Evolutionary conservation across 2,113 vertebrate genomes (phyloP).

Genomic region (Leptobrachium ailaonicum): DNA sequence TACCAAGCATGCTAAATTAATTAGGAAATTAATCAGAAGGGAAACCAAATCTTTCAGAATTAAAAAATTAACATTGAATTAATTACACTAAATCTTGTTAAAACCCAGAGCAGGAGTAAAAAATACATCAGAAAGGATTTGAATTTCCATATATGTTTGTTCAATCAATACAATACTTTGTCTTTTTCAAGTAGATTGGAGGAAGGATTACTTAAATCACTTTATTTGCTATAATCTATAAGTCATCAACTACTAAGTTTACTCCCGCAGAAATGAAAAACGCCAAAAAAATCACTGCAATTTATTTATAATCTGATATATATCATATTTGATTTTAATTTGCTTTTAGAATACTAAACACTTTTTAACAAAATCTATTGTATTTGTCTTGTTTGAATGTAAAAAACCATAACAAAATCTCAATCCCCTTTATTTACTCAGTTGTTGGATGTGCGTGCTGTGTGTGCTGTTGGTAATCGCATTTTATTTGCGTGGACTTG

Average conservation of each 20-base stretch:
- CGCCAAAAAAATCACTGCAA: neutral
- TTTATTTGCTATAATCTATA: neutral
- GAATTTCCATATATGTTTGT: neutral
- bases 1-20: too few relatives aligned
- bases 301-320: neutral
- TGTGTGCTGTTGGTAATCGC: too few relatives aligned
- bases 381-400: too few relatives aligned
- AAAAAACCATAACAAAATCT: too few relatives aligned
- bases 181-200: neutral
- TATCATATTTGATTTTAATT: neutral
- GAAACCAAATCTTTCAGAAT: too few relatives aligned
- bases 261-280: neutral
- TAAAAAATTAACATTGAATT: neutral
- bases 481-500: too few relatives aligned
- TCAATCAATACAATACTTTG: neutral
- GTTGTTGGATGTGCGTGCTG: too few relatives aligned
- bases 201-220: neutral
- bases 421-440: too few relatives aligned
- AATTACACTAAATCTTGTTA: neutral
- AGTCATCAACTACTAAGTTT: neutral
- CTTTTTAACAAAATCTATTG: too few relatives aligned
- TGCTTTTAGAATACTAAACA: neutral
- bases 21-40: too few relatives aligned
- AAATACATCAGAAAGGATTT: neutral
- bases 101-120: neutral